Evolutionary conservation across 2,113 vertebrate species (phyloP).

Genomic region (Arizona elegans): DNA sequence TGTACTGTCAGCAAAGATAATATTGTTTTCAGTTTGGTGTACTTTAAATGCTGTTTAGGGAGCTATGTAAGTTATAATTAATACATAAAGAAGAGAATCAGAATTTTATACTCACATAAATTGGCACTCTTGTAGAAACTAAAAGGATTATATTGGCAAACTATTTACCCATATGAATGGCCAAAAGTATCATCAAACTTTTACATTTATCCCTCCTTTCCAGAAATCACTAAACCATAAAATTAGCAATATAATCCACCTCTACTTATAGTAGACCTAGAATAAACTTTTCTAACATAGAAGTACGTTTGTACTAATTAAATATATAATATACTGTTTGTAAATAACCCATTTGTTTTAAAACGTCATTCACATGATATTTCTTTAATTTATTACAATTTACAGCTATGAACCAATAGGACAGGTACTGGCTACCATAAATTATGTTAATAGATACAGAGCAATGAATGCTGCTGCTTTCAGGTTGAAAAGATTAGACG

Average conservation of each 20-base stretch:
- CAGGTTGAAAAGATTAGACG: neutral
- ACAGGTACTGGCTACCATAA: neutral
- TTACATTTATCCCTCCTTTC: constrained; percentile 31
- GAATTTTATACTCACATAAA: constrained; percentile 64
- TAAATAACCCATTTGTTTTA: constrained; percentile 7
- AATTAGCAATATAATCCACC: constrained; percentile 40
- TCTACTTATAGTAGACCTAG: constrained; percentile 44
- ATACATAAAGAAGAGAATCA: constrained; percentile 57
- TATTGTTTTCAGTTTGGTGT: constrained; percentile 66
- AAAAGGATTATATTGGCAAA: constrained; percentile 62
- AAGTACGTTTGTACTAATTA: neutral
- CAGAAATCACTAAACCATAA: constrained; percentile 53
- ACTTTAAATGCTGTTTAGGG: constrained; percentile 65
- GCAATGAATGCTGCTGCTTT: neutral
- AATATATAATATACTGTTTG: constrained; percentile 12
- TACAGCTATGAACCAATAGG: neutral
- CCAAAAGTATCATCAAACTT: constrained; percentile 60
- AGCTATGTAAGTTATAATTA: constrained; percentile 56
- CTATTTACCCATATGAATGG: constrained; percentile 61
- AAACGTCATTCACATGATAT: neutral
- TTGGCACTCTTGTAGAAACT: constrained; percentile 43
- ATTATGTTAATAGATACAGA: neutral
- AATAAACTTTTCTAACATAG: constrained; percentile 30
- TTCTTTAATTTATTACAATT: neutral
- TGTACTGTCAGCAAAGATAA: constrained; percentile 67